Evolutionary conservation across 1,140 invertebrate genomes (phyloP).

Genomic region (Parapsyche elsis): DNA sequence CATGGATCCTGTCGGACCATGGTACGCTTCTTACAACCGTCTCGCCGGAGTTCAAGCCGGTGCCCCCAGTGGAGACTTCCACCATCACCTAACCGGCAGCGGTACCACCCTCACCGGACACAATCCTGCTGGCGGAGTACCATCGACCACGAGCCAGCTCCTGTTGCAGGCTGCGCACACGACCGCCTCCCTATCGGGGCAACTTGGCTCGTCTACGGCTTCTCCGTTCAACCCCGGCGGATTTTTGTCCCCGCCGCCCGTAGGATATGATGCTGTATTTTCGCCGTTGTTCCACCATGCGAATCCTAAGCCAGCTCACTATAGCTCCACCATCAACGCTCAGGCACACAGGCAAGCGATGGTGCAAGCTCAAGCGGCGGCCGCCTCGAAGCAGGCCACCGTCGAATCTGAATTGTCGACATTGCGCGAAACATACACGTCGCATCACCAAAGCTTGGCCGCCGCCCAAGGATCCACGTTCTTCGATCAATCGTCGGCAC

Average conservation of each 20-base stretch:
- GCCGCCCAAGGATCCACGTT: constrained; percentile 68
- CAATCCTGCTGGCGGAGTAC: constrained; percentile 64
- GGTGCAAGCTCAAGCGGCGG: constrained; percentile 66
- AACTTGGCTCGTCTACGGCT: constrained; percentile 68
- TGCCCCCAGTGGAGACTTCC: constrained; percentile 71
- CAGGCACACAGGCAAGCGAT: constrained; percentile 71
- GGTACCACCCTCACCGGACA: constrained; percentile 63
- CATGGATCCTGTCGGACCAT: constrained; percentile 85
- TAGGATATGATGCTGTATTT: constrained; percentile 78
- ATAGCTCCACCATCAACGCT: constrained; percentile 70
- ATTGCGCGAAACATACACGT: constrained; percentile 70
- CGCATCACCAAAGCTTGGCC: constrained; percentile 66
- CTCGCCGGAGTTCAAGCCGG: constrained; percentile 72
- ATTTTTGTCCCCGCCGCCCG: constrained; percentile 75
- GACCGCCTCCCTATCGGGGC: constrained; percentile 70
- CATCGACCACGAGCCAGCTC: constrained; percentile 72
- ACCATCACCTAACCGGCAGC: constrained; percentile 71
- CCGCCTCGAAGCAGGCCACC: constrained; percentile 68
- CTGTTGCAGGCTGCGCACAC: constrained; percentile 73
- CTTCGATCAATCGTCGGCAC: constrained; percentile 72
- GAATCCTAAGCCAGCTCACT: constrained; percentile 73
- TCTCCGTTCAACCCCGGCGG: constrained; percentile 76
- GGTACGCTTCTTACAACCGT: constrained; percentile 81
- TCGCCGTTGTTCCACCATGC: constrained; percentile 78
- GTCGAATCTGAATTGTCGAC: constrained; percentile 70